Base-by-base conservation (phyloP, 2,113 vertebrate genomes). In the Platanista minor region DNA sequence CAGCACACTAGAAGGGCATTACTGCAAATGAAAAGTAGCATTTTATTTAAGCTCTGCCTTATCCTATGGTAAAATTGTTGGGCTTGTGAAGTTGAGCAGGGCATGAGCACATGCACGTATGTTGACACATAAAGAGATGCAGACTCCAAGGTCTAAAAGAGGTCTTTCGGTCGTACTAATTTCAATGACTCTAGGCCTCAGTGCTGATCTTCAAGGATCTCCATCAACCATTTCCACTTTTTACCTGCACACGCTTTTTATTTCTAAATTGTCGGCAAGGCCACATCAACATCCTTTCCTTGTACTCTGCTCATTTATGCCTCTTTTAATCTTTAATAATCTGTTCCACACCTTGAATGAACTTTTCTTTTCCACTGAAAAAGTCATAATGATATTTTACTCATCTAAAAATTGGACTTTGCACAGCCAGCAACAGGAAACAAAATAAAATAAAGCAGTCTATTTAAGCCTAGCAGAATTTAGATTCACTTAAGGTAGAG, bases 401-500 rank as follows among this genome's bases (percentile, higher is more conserved):
- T 80, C 6, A 36, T 49, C 29, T 92, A 25, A 94, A 90, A 92
- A 71, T 20, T 83, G 7, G 61, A 94, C 20, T 61, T 36, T 92
- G 43, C 5, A 13, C 5, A 62, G 57, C 10, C n/a, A 72, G 11
- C 5, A 36, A 49, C 54, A 88, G 57, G 15, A 87, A 96, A 62
- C 23, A 90, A 95, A 95, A 88, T 75, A 31, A 25, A 94, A 96
- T 91, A 89, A 87, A 93, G 31, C n/a, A 46, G 36, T 71, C 27
- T 86, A 54, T 81, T 92, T 43, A 86, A 80, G 13, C 39, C 43
- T 71, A 52, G 21, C 0, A 81, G 52, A 49, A n/a, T 8, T 71
- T 90, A 59, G 1, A 54, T 29, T 83, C 29, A 64, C 33, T 62
- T 62, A 81, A 86, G 17, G 11, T 71, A 59, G 25, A 74, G 57